A percentile compares a stretch with the other conserved stretches of the same genome.
These are phyloP conservation scores for Sipha flava DNA, from an alignment of 1,140 invertebrate genomes.

Conservation along the genomic window DNA sequence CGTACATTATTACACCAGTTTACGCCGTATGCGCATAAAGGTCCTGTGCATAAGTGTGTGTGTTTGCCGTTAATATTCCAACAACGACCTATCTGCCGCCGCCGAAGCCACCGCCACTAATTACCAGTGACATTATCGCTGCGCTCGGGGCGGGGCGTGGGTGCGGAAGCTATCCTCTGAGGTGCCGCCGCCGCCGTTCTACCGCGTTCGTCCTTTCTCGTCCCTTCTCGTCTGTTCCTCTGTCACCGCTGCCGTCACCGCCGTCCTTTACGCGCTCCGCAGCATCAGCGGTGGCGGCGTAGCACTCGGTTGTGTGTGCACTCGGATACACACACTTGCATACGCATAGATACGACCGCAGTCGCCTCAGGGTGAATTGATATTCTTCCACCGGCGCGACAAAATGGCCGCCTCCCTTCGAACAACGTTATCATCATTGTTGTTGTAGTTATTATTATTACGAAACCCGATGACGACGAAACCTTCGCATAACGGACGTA, in stretches of 20 bases:
- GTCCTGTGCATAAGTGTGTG: neutral
- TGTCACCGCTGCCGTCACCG: neutral
- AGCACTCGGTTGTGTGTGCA: too few species aligned
- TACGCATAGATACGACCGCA: too few species aligned
- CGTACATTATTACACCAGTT: too few species aligned
- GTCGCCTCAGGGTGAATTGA: too few species aligned
- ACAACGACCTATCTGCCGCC: conserved; percentile 8
- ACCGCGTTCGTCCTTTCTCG: too few species aligned
- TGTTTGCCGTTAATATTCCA: conserved; percentile 18
- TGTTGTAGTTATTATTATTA: neutral
- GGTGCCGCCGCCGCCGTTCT: neutral
- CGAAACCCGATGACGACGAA: neutral
- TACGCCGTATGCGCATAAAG: too few species aligned
- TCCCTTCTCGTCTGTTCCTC: neutral
- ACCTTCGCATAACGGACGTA: neutral
- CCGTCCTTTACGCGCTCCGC: too few species aligned
- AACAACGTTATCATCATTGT: neutral
- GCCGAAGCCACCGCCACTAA: neutral
- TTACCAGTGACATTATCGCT: conserved; percentile 28
- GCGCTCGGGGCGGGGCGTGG: neutral
- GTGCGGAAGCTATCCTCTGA: neutral
- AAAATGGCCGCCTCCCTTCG: conserved; percentile 13
- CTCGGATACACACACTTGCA: too few species aligned
- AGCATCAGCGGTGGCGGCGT: too few species aligned
- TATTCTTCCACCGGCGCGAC: neutral